Percentiles rank a stretch among this genome's conserved stretches.
Evolutionary conservation across 2,888 invertebrate genomes (phyloP).

Genomic region (Syritta pipiens): DNA sequence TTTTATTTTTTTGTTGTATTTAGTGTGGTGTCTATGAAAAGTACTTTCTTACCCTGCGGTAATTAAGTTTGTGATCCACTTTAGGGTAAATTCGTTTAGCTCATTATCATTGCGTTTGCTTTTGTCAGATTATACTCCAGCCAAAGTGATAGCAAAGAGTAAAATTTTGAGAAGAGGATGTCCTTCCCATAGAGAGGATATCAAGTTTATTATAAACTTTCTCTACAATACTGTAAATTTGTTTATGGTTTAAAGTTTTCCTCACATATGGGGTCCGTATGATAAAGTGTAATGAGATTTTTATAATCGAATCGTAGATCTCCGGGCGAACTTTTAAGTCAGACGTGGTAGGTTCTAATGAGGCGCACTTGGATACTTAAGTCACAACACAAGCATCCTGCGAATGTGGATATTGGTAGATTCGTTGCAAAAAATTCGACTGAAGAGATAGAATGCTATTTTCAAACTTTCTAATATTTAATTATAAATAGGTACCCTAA

Average conservation of each 20-base stretch:
- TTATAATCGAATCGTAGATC: neutral
- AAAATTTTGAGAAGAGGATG: slow-evolving; percentile 19
- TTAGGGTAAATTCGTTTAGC: slow-evolving; percentile 7
- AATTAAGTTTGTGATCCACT: slow-evolving; percentile 41
- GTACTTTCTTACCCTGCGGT: slow-evolving; percentile 5
- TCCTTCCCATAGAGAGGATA: slow-evolving; percentile 13
- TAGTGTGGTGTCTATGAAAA: slow-evolving; percentile 3
- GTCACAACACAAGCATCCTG: no score
- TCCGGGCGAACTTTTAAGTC: neutral
- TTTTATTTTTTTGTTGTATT: no score
- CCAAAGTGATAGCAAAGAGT: slow-evolving; percentile 20
- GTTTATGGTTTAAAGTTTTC: slow-evolving; percentile 11
- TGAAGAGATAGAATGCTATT: no score
- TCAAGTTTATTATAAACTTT: slow-evolving; percentile 32
- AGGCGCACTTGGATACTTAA: no score
- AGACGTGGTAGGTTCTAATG: no score
- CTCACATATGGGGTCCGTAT: neutral
- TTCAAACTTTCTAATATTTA: no score
- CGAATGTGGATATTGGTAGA: no score
- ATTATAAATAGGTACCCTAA: no score
- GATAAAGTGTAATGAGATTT: no score
- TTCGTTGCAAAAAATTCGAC: no score
- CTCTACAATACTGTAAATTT: slow-evolving; percentile 17
- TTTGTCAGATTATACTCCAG: slow-evolving; percentile 38
- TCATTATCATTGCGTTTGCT: slow-evolving; percentile 41